Evolutionary conservation across 2,888 invertebrate species (phyloP).

Genomic region (Leptura quadrifasciata): DNA sequence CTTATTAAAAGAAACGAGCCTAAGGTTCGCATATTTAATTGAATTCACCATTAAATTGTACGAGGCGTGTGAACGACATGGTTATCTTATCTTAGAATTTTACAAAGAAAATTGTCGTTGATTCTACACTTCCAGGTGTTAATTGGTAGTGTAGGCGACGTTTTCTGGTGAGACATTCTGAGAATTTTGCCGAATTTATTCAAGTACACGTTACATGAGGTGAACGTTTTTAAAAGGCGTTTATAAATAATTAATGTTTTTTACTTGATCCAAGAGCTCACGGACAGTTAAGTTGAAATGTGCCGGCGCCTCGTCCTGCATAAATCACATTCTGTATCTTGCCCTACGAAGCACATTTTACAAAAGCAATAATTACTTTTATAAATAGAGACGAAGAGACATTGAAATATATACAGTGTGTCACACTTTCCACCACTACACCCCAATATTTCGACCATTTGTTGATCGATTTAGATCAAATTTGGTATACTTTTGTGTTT

Average conservation of each 20-base stretch:
- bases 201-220: not conserved
- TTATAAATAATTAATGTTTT: not conserved
- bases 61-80: conserved; percentile 8
- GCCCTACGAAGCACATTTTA: too few species aligned
- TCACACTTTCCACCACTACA: too few species aligned
- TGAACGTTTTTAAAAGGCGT: not conserved
- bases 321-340: too few species aligned
- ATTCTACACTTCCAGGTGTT: not conserved
- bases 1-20: conserved; percentile 32
- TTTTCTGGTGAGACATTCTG: not conserved
- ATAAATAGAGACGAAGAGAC: too few species aligned
- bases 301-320: too few species aligned
- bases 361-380: too few species aligned
- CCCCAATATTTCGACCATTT: too few species aligned
- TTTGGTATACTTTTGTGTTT: too few species aligned
- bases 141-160: not conserved
- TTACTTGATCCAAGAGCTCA: not conserved
- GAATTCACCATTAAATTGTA: not conserved
- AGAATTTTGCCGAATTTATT: not conserved
- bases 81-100: not conserved
- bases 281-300: too few species aligned
- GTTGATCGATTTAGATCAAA: too few species aligned
- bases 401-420: too few species aligned
- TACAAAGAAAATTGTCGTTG: not conserved
- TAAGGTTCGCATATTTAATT: not conserved